These are phyloP conservation scores for Oncorhynchus nerka DNA, from an alignment of 2,113 vertebrate genomes.

Conservation along the genomic window DNA sequence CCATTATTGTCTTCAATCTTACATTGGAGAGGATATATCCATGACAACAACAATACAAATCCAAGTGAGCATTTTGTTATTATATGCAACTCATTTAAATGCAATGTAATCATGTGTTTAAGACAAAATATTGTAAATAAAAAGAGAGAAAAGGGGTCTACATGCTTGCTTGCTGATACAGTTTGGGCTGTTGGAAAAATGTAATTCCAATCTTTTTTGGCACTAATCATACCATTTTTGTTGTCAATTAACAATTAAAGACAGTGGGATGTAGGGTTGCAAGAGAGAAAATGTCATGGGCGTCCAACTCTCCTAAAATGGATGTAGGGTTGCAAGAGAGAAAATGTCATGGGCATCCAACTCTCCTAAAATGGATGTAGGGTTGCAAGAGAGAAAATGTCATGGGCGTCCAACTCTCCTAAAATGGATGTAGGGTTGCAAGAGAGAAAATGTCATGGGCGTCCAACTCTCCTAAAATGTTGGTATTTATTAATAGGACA, in stretches of 20 bases:
- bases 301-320: conserved; percentile 17
- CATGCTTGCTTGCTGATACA: conserved; percentile 55
- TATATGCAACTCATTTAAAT: conserved; percentile 64
- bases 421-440: background rate
- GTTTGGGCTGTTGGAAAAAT: conserved; percentile 30
- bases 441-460: background rate
- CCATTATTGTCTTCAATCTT: conserved; percentile 50
- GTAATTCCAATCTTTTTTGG: conserved; percentile 2
- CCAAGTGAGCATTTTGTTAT: conserved; percentile 61
- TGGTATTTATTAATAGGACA: conserved; percentile 21
- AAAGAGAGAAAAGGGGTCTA: conserved; percentile 51
- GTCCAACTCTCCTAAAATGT: conserved; percentile 17
- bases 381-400: background rate
- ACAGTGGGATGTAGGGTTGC: background rate
- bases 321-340: background rate
- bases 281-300: background rate
- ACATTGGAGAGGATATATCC: conserved; percentile 54
- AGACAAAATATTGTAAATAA: conserved; percentile 75
- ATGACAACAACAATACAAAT: conserved; percentile 49
- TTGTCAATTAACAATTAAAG: conserved; percentile 4
- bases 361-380: conserved; percentile 1
- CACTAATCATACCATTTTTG: conserved; percentile 2
- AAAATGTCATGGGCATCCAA: background rate
- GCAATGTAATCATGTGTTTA: conserved; percentile 61
- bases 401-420: conserved; percentile 1